phyloP scores from a whole-genome alignment of 2,888 invertebrate genomes.

The Endomychus coccineus region DNA sequence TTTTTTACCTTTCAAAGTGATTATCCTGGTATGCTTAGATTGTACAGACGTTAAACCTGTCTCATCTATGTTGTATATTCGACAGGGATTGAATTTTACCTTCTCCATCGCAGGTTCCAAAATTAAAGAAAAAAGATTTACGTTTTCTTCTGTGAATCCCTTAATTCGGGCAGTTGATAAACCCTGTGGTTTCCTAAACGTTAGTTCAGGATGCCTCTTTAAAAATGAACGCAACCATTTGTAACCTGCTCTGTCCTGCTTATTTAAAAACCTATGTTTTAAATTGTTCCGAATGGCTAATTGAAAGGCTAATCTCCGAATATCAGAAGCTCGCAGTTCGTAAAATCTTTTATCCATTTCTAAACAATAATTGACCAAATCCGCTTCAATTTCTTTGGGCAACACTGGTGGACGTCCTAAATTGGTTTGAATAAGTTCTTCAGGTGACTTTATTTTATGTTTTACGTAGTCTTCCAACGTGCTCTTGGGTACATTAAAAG shows the following conservation, averaged over 20 bases:
- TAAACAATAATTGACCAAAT: constrained; percentile 1
- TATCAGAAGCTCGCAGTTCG: background rate
- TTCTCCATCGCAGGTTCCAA: constrained; percentile 19
- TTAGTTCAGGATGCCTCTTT: background rate
- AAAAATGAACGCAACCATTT: constrained; percentile 2
- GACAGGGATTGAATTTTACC: constrained; percentile 20
- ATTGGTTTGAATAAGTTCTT: background rate
- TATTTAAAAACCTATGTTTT: background rate
- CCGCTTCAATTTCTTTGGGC: background rate
- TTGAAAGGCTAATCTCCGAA: constrained; percentile 3
- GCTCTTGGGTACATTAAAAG: background rate
- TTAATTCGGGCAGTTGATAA: constrained; percentile 2
- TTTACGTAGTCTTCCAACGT: background rate
- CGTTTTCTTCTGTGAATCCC: constrained; percentile 6
- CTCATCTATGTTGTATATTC: constrained; percentile 27
- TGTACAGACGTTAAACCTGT: constrained; percentile 28
- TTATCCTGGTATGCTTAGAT: constrained; percentile 18
- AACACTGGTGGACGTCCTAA: background rate
- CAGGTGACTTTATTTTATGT: constrained; percentile 2
- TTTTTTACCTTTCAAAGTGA: constrained; percentile 24
- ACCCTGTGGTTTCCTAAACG: constrained; percentile 4
- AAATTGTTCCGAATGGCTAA: background rate
- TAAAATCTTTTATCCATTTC: constrained; percentile 3
- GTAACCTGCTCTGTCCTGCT: background rate
- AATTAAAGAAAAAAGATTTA: no score